phyloP scores from a whole-genome alignment of 2,113 vertebrate species.

The Myotis yumanensis region DNA sequence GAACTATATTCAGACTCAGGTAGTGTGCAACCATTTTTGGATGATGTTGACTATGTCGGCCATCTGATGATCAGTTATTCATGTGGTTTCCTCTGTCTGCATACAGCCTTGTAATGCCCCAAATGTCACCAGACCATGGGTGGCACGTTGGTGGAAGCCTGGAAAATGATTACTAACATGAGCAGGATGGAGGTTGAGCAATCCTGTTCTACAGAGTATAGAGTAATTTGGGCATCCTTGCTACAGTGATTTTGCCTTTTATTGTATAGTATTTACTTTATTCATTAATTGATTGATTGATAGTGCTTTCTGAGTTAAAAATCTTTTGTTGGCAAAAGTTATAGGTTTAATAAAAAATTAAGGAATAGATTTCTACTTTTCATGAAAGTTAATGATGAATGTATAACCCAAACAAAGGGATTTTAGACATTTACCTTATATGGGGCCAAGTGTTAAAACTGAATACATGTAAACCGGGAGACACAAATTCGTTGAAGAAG shows the following conservation, averaged over 20 bases:
- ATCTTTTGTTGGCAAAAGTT: neutral
- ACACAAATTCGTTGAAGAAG: neutral
- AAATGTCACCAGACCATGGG: neutral
- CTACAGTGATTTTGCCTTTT: neutral
- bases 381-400: neutral
- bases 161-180: neutral
- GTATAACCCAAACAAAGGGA: neutral
- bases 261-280: neutral
- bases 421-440: neutral
- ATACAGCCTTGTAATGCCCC: neutral
- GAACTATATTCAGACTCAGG: neutral
- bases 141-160: neutral
- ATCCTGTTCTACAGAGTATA: neutral
- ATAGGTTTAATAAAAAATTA: neutral
- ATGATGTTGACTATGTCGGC: neutral
- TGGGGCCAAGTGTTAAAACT: neutral
- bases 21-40: neutral
- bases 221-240: neutral
- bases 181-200: neutral
- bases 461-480: neutral
- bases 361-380: neutral
- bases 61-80: neutral
- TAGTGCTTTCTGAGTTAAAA: conserved; percentile 9
- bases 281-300: neutral
- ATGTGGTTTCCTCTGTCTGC: neutral